These are phyloP conservation scores for Orius insidiosus DNA, from an alignment of 1,140 invertebrate genomes.

Conservation along the genomic window DNA sequence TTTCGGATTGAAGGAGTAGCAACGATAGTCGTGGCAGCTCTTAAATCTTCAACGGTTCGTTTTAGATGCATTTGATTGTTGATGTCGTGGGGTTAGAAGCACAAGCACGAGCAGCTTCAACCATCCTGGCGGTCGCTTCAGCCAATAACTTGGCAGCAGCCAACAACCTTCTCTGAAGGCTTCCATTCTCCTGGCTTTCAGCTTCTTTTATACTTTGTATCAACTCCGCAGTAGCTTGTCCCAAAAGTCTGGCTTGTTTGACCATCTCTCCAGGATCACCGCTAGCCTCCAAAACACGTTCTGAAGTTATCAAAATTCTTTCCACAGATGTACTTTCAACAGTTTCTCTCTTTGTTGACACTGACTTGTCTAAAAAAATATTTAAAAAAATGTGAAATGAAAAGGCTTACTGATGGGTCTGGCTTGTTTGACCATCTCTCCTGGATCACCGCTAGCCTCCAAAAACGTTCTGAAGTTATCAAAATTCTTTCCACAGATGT, in stretches of 20 bases:
- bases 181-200: conserved; percentile 69
- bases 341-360: conserved; percentile 30
- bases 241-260: conserved; percentile 75
- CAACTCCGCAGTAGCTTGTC: conserved; percentile 78
- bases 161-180: conserved; percentile 72
- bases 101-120: conserved; percentile 87
- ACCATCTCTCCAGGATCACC: conserved; percentile 89
- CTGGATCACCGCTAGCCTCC: conserved; percentile 61
- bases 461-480: conserved; percentile 77
- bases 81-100: conserved; percentile 70
- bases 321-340: conserved; percentile 71
- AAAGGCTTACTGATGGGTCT: conserved; percentile 39
- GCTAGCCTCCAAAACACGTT: conserved; percentile 65
- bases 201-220: conserved; percentile 93
- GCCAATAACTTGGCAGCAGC: conserved; percentile 85
- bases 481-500: conserved; percentile 80
- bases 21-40: conserved; percentile 71
- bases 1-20: conserved; percentile 57
- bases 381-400: neutral
- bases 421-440: conserved; percentile 90
- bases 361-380: conserved; percentile 23
- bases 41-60: conserved; percentile 76
- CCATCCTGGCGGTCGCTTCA: conserved; percentile 89
- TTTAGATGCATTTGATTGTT: conserved; percentile 67
- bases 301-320: conserved; percentile 76